phyloP scores from a whole-genome alignment of 2,113 vertebrate species.

The Atrichornis clamosus region DNA sequence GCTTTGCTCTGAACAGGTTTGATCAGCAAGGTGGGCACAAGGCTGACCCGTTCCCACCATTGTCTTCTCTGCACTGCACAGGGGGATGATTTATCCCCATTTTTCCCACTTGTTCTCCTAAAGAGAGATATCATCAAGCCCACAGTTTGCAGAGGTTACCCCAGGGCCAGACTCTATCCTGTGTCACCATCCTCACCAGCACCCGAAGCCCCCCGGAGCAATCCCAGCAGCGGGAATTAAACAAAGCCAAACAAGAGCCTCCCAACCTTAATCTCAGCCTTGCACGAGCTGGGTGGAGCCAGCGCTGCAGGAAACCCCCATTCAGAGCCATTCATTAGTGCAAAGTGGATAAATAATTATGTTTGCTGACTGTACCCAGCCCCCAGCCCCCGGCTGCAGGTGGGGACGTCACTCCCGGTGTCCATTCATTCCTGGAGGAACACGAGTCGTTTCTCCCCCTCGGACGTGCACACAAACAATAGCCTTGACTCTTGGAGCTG shows the following conservation, averaged over 20 bases:
- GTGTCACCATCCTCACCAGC: accelerated
- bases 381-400: not conserved
- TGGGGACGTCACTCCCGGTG: not conserved
- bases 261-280: not conserved
- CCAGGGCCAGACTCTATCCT: accelerated
- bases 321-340: not conserved
- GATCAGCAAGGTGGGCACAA: not conserved
- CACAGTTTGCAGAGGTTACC: not conserved
- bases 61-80: accelerated
- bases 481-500: constrained; percentile 43
- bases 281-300: not conserved
- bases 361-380: not conserved
- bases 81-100: not conserved
- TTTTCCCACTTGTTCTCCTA: not conserved
- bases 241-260: not conserved
- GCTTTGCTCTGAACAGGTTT: not conserved
- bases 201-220: accelerated
- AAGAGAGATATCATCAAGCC: accelerated
- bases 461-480: constrained; percentile 69
- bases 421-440: not conserved
- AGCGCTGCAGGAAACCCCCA: not conserved
- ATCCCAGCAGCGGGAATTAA: not conserved
- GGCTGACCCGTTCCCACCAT: accelerated
- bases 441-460: not conserved
- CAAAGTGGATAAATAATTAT: constrained; percentile 33